A percentile compares a stretch with the other conserved stretches of the same genome.
Conservation (phyloP, 2,888 invertebrate species). For the Dasysyrphus tricinctus region DNA sequence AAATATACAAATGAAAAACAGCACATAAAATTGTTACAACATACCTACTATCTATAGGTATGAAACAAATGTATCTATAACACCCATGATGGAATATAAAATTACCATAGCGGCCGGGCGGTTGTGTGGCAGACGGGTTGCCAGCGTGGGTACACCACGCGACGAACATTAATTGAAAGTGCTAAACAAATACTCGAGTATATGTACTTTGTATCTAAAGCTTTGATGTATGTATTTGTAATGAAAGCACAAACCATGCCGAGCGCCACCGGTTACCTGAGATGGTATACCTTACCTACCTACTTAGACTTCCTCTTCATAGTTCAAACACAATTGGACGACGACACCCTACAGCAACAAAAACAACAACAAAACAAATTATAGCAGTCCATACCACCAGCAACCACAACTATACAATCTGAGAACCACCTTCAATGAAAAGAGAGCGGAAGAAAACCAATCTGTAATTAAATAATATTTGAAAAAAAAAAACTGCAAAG, state of each 20-base stretch:
- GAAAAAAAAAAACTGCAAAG: conserved; percentile 45
- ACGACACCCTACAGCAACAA: not conserved
- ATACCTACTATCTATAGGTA: conserved; percentile 27
- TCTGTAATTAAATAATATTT: conserved; percentile 60
- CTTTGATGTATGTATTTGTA: not conserved
- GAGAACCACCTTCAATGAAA: conserved; percentile 15
- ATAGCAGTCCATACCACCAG: not conserved
- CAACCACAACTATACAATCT: not conserved
- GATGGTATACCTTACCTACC: conserved; percentile 13
- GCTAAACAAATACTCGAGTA: conserved; percentile 64
- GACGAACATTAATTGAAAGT: conserved; percentile 67
- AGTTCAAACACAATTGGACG: conserved; percentile 59
- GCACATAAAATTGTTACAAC: conserved; percentile 15
- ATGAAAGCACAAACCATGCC: conserved; percentile 16
- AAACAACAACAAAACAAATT: conserved; percentile 4
- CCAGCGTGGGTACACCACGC: conserved; percentile 69
- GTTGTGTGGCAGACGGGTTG: not conserved
- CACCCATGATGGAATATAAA: conserved; percentile 65
- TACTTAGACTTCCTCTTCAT: conserved; percentile 52
- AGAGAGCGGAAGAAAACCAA: conserved; percentile 51
- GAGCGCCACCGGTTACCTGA: conserved; percentile 42
- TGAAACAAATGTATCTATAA: conserved; percentile 54
- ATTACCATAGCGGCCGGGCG: conserved; percentile 39
- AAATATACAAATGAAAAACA: conserved; percentile 28
- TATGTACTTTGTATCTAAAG: not conserved